These are phyloP conservation scores for Drosophila neonasuta DNA, from an alignment of 2,888 invertebrate species.

Conservation along the genomic window DNA sequence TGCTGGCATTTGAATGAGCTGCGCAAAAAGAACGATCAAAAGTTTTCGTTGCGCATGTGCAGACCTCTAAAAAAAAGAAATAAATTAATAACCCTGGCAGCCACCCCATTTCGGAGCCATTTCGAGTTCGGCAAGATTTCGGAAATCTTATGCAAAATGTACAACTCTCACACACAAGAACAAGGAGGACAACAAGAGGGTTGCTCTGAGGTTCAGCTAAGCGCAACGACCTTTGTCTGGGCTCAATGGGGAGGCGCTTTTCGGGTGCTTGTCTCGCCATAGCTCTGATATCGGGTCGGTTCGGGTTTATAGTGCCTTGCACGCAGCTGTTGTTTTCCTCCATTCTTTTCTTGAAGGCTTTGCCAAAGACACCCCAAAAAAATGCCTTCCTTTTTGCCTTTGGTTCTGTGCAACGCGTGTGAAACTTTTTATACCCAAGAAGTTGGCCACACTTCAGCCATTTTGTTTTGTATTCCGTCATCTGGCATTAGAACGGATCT, in stretches of 20 bases:
- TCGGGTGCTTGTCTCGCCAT: slow-evolving; percentile 38
- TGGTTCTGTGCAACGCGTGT: slow-evolving; percentile 69
- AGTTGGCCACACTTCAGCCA: slow-evolving; percentile 71
- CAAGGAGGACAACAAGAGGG: slow-evolving; percentile 3
- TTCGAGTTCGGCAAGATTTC: slow-evolving; percentile 38
- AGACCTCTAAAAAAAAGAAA: slow-evolving; percentile 19
- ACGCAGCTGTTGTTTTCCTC: slow-evolving; percentile 70
- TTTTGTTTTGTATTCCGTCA: slow-evolving; percentile 60
- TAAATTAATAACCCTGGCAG: slow-evolving; percentile 1
- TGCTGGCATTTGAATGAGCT: slow-evolving; percentile 29
- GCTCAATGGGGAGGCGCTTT: slow-evolving; percentile 52
- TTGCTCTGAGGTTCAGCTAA: slow-evolving; percentile 60
- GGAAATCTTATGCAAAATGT: slow-evolving; percentile 73
- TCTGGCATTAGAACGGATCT: slow-evolving; percentile 33
- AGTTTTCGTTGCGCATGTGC: slow-evolving; percentile 54
- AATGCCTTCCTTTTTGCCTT: slow-evolving; percentile 44
- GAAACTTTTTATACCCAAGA: slow-evolving; percentile 57
- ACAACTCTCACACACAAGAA: slow-evolving; percentile 40
- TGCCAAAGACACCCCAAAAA: slow-evolving; percentile 68
- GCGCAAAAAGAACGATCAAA: slow-evolving; percentile 71
- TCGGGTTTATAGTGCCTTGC: slow-evolving; percentile 14
- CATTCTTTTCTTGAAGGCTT: slow-evolving; percentile 49
- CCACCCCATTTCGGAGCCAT: slow-evolving; percentile 57
- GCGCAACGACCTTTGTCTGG: slow-evolving; percentile 73
- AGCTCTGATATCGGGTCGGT: slow-evolving; percentile 8